phyloP scores from a whole-genome alignment of 2,888 invertebrate genomes.

The Monochamus alternatus region DNA sequence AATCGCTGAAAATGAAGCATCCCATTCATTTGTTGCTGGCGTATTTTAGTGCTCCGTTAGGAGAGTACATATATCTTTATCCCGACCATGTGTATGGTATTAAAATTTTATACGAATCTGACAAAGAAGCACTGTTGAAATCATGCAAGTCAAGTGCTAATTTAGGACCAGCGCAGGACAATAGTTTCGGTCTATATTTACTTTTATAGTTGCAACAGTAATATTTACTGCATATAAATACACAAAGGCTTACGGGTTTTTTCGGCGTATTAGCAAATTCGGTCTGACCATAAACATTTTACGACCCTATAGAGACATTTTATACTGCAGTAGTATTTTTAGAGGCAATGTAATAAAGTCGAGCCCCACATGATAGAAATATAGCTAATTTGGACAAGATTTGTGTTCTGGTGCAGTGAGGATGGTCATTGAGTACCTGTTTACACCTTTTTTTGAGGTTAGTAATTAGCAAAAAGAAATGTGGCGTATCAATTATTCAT shows the following conservation, averaged over 20 bases:
- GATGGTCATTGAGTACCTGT: too few species aligned
- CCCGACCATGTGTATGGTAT: background rate
- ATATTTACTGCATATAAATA: slow-evolving; percentile 37
- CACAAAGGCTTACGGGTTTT: slow-evolving; percentile 39
- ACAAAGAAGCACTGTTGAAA: background rate
- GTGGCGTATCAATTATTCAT: too few species aligned
- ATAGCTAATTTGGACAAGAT: background rate
- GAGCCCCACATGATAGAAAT: background rate
- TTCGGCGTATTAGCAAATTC: slow-evolving; percentile 44
- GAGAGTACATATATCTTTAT: background rate
- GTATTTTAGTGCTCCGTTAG: background rate
- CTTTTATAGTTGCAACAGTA: slow-evolving; percentile 36
- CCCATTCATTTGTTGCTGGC: too few species aligned
- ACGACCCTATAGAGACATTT: slow-evolving; percentile 30
- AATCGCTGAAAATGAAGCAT: too few species aligned
- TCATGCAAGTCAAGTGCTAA: background rate
- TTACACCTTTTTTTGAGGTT: too few species aligned
- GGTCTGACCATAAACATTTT: slow-evolving; percentile 40
- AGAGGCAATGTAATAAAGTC: slow-evolving; percentile 1
- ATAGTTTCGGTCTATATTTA: slow-evolving; percentile 19
- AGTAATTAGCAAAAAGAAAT: too few species aligned
- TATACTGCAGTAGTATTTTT: slow-evolving; percentile 30
- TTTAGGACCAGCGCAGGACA: background rate
- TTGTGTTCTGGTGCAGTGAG: too few species aligned
- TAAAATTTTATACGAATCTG: background rate